Evolutionary conservation across 1,140 invertebrate species (phyloP), one percentile per base, ranked within the genome.

Genomic region (Lepidostoma basale): DNA sequence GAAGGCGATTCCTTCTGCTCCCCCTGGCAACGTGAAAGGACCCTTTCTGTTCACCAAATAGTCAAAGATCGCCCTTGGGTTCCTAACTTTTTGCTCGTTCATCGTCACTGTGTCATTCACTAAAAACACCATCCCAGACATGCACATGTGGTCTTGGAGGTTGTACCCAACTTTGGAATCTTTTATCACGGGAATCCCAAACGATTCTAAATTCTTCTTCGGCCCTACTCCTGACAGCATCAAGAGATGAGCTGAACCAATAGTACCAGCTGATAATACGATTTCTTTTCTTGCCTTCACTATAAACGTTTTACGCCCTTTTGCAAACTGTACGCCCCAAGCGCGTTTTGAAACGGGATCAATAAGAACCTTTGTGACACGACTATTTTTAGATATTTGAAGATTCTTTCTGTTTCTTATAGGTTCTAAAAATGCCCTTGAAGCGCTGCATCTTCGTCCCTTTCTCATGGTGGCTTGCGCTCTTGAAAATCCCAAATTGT

Each of bases 81-180:
- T 81, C 3, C 75, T 79, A 0, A 85, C 74, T 60, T 79, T 76
- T 0, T 82, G 69, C 75, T 87, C 77, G 42, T 44, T 62, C 8
- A 88, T 82, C 2, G 86, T 83, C 1, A 86, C 81, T 1, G 82
- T 85, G 30, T 87, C 82, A 69, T 91, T 89, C 0, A 91, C 84
- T 23, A 88, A 77, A 73, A 91, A 92, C 0, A 86, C 87, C 56
- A 92, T 79, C 1, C 87, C 88, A 18, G 87, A 87, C 45, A 90
- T 85, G 0, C 88, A 89, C 16, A 91, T 84, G 72, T 94, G 92
- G 77, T 93, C 91, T 74, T 92, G 89, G 0, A 95, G 82, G 77
- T 95, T 95, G 62, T 88, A 85, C 0, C 94, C 94, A 0, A 95
- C 92, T 0, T 88, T 88, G 0, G 93, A 80, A 75, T 93, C 86